These are phyloP conservation scores for Vidua chalybeata DNA, from an alignment of 2,113 vertebrate species.

Conservation along the genomic window DNA sequence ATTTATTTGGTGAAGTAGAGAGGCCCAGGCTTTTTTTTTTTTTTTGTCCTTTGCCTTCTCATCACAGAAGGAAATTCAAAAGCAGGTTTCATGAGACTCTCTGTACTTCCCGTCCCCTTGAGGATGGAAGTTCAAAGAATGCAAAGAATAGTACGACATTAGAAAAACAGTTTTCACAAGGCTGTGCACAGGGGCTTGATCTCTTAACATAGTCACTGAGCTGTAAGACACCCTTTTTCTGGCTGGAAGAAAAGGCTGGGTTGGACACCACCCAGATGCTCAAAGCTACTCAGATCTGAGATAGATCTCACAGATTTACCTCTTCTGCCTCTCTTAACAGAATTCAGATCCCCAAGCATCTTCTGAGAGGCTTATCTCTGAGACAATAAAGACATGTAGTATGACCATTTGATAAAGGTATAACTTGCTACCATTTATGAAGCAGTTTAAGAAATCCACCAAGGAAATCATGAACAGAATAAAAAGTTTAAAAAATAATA, in stretches of 20 bases:
- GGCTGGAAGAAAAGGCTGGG: neutral
- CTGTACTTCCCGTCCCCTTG: neutral
- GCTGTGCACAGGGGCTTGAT: neutral
- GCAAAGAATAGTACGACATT: neutral
- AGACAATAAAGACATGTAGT: neutral
- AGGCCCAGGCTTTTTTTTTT: neutral
- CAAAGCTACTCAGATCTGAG: neutral
- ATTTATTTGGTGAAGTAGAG: neutral
- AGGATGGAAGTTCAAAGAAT: slow-evolving; percentile 15
- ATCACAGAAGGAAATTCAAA: slow-evolving; percentile 11
- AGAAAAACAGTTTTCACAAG: neutral
- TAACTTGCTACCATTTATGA: neutral
- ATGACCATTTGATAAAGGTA: neutral
- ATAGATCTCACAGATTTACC: neutral
- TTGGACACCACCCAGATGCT: neutral
- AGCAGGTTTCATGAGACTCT: neutral
- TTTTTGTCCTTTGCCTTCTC: neutral
- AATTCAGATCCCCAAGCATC: neutral
- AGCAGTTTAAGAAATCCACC: neutral
- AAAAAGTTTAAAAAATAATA: neutral
- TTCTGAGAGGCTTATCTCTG: neutral
- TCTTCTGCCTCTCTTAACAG: neutral
- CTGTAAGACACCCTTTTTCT: neutral
- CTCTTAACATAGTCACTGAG: neutral
- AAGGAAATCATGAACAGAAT: neutral